Base-by-base conservation (phyloP, 2,888 invertebrate species). In the Luffia ferchaultella region DNA sequence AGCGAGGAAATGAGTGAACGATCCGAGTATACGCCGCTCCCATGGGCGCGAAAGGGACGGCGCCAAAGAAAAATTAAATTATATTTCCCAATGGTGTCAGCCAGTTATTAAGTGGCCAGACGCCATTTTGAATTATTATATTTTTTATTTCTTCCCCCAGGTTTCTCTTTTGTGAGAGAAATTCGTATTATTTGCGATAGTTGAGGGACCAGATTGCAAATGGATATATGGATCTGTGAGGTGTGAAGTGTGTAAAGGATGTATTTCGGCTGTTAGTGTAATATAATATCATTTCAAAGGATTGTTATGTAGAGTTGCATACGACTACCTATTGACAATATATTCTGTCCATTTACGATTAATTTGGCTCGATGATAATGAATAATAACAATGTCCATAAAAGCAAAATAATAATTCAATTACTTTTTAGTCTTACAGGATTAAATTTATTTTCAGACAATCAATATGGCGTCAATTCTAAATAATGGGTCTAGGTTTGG, bases 71-170 rank as follows among this genome's bases (percentile, higher is more conserved):
- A 83, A 83, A 84, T 84, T 84, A 83, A 84, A 84, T 84, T 83
- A 84, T 83, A 79, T 84, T 82, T 84, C 83, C 80, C 83, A 78
- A 80, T 80, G 83, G 84, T 85, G 84, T 85, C 84, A 83, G 84
- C 75, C 79, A 79, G 84, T 83, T 84, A 85, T 85, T 85, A 85
- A 84, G 83, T 83, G 78, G 78, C 83, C 79, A 76, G 78, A 75
- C 82, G 83, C 84, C 83, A 84, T 84, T 79, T 83, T 83, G 83
- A 80, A 80, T 78, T 82, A 80, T 80, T 77, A 76, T 75, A 64
- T 78, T 79, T 74, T 79, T 78, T 75, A 73, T 77, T 73, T 73
- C 68, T 67, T 72, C 72, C 68, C 71, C 67, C 69, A 70, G 77
- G 73, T 76, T 76, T 74, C 66, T 68, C 68, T 75, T 75, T 75